phyloP scores from a whole-genome alignment of 2,797 vertebrate genomes.

The Cetoscarus ocellatus region DNA sequence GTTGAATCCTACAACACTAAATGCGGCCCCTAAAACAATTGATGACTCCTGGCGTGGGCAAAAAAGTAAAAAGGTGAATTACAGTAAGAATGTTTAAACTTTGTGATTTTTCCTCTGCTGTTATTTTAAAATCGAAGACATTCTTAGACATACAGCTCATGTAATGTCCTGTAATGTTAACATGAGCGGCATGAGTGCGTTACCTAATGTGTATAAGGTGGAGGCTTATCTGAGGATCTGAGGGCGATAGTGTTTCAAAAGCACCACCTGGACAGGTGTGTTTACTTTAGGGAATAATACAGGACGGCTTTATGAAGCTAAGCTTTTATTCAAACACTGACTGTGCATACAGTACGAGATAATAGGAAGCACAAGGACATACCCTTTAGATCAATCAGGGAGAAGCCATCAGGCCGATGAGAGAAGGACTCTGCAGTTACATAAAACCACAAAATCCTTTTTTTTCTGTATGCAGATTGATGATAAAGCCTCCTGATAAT shows the following conservation, averaged over 20 bases:
- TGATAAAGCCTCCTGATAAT: slow-evolving; percentile 13
- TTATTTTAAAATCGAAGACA: too few species aligned
- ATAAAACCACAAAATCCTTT: slow-evolving; percentile 39
- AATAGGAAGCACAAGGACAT: slow-evolving; percentile 58
- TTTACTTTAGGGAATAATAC: slow-evolving; percentile 68
- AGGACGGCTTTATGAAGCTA: slow-evolving; percentile 56
- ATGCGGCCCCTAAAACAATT: too few species aligned
- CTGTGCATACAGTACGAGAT: slow-evolving; percentile 48
- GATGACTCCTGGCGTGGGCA: too few species aligned
- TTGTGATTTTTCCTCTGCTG: too few species aligned
- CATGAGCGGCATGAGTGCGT: background rate
- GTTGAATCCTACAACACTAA: too few species aligned
- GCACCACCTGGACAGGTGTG: slow-evolving; percentile 74
- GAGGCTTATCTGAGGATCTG: slow-evolving; percentile 46
- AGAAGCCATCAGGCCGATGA: slow-evolving; percentile 64
- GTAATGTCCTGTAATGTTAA: slow-evolving; percentile 10
- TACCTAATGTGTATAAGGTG: slow-evolving; percentile 28
- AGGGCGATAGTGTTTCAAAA: slow-evolving; percentile 48
- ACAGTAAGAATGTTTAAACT: background rate
- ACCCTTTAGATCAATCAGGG: slow-evolving; percentile 48
- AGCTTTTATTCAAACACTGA: slow-evolving; percentile 75
- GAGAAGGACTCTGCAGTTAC: slow-evolving; percentile 28
- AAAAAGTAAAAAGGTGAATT: too few species aligned
- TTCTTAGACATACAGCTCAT: too few species aligned
- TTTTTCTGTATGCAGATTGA: slow-evolving; percentile 27